These are phyloP conservation scores for Donacobius atricapilla DNA, from an alignment of 2,113 vertebrate genomes.

Conservation along the genomic window DNA sequence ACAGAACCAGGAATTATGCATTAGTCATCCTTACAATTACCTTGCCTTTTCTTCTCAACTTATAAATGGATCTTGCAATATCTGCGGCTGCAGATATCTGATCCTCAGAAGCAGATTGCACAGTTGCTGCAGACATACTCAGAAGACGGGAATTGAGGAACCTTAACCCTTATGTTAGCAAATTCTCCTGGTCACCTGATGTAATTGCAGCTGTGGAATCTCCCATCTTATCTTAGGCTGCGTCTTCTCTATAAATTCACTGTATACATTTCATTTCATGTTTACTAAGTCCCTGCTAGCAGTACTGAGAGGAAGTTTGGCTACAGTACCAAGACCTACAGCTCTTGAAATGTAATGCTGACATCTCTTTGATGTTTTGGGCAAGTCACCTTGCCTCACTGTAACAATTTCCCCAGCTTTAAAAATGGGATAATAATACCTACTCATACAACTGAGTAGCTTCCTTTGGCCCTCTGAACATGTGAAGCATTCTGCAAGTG, in stretches of 20 bases:
- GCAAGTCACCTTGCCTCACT: neutral
- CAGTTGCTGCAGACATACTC: neutral
- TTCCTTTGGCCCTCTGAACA: neutral
- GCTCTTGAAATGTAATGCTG: neutral
- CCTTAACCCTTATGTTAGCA: neutral
- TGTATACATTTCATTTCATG: neutral
- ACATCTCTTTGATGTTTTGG: conserved; percentile 37
- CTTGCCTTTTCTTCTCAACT: conserved; percentile 20
- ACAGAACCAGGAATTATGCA: conserved; percentile 16
- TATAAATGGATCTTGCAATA: conserved; percentile 27
- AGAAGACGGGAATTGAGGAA: neutral
- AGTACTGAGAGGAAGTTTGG: neutral
- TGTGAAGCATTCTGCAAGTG: neutral
- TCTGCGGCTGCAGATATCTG: conserved; percentile 3
- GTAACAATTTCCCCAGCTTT: neutral
- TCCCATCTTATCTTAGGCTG: neutral
- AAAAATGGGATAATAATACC: neutral
- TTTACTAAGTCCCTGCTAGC: neutral
- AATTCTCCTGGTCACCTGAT: neutral
- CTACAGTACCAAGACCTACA: neutral
- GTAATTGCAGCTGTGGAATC: neutral
- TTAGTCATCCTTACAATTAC: conserved; percentile 46
- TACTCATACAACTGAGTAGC: neutral
- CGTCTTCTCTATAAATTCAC: neutral
- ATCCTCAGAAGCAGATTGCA: conserved; percentile 24